Conservation (phyloP, 2,888 invertebrate species). For the Glaucopsyche alexis region DNA sequence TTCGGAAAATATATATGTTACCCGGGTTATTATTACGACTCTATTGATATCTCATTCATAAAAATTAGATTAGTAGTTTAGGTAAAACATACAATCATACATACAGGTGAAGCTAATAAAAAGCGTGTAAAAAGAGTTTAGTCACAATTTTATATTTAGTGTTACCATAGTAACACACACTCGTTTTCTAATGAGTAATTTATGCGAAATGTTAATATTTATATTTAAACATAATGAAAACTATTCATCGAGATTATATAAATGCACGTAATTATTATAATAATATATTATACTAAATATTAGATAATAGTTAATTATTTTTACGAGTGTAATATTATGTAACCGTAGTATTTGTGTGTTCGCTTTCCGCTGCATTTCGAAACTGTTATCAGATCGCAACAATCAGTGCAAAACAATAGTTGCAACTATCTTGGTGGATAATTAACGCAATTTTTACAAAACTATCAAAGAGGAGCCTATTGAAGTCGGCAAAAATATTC, state of each 20-base stretch:
- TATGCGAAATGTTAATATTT: neutral
- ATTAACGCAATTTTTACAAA: neutral
- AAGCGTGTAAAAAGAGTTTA: no score
- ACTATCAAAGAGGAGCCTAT: neutral
- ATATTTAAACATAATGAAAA: neutral
- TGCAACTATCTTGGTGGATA: slow-evolving; percentile 6
- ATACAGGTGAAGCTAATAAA: no score
- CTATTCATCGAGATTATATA: neutral
- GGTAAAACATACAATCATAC: no score
- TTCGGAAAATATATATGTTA: no score
- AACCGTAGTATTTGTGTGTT: neutral
- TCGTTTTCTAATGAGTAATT: neutral
- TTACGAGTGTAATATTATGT: slow-evolving; percentile 5
- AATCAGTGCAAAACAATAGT: slow-evolving; percentile 33
- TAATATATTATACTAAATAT: slow-evolving; percentile 8
- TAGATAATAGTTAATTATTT: slow-evolving; percentile 24
- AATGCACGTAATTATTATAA: slow-evolving; percentile 17
- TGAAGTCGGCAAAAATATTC: neutral
- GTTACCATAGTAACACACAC: neutral
- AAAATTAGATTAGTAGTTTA: no score
- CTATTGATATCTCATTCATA: no score
- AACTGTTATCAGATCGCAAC: slow-evolving; percentile 42
- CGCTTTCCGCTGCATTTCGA: slow-evolving; percentile 37
- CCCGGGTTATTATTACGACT: no score
- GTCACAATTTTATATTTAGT: neutral